Evolutionary conservation across 2,797 vertebrate genomes (phyloP).

Genomic region (Pterois miles): DNA sequence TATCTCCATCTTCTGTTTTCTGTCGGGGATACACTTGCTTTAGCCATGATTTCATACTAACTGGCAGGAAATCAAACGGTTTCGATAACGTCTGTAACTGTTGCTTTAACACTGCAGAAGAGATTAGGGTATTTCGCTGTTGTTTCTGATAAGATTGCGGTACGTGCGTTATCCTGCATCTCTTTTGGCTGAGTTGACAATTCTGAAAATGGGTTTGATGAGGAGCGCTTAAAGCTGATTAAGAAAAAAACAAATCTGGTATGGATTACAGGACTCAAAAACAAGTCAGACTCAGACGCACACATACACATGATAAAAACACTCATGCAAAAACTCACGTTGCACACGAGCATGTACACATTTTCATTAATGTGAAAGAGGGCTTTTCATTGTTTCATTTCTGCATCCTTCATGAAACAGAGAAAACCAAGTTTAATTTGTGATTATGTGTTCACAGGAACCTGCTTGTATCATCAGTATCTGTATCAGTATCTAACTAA

Average conservation of each 20-base stretch:
- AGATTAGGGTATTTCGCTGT: slow-evolving; percentile 68
- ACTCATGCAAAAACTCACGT: slow-evolving; percentile 39
- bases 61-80: slow-evolving; percentile 76
- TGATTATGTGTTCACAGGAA: background rate
- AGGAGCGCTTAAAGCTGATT: slow-evolving; percentile 56
- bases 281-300: slow-evolving; percentile 29
- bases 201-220: slow-evolving; percentile 67
- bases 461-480: slow-evolving; percentile 20
- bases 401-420: slow-evolving; percentile 1
- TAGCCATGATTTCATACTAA: slow-evolving; percentile 71
- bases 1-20: slow-evolving; percentile 24
- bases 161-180: slow-evolving; percentile 80
- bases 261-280: slow-evolving; percentile 44
- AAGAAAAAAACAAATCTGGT: slow-evolving; percentile 36
- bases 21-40: slow-evolving; percentile 53
- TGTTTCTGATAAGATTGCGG: slow-evolving; percentile 71
- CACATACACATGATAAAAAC: slow-evolving; percentile 27
- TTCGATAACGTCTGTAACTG: slow-evolving; percentile 70
- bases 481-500: background rate
- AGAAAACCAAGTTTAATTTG: slow-evolving; percentile 4
- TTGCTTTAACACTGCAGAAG: slow-evolving; percentile 72
- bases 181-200: slow-evolving; percentile 61
- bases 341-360: slow-evolving; percentile 31
- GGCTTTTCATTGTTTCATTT: background rate
- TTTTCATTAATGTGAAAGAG: background rate